Base-by-base conservation (phyloP, 2,797 vertebrate genomes). In the Myotis findleyi region DNA sequence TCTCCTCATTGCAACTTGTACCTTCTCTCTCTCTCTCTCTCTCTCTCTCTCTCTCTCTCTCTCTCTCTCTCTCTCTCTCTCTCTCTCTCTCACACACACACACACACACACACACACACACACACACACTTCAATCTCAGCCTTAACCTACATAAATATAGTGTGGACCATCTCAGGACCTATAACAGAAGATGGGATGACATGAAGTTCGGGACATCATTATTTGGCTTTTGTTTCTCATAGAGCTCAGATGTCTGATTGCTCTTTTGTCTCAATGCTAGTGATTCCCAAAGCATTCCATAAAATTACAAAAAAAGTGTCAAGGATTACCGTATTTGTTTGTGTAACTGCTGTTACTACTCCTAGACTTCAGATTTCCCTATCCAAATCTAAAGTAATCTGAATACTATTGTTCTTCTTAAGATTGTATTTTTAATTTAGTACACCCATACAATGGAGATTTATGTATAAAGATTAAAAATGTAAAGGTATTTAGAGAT, bases 61-160 rank as follows among this genome's bases (percentile, higher is more conserved):
- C 36, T 1, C 51, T 1, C 36, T 1, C 51, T 1, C 36, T 1
- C 51, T 1, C 36, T n/a, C n/a, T n/a, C n/a, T n/a, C n/a, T n/a
- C n/a, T n/a, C n/a, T n/a, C n/a, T n/a, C n/a, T 1, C 49, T 1
- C 36, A 16, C 36, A 5, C 44, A 36, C 38, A 51, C 86, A 16
- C 72, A 30, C 53, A 41, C 57, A 27, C 55, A 47, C 57, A 55
- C 33, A 51, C 12, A 44, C 72, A 72, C 38, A 41, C 44, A 72
- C 49, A 38, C 55, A 36, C 2, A 9, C 27, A 6, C 53, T 62
- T 44, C 27, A 36, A 72, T 73, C 72, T 53, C 20, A 33, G 16
- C 38, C 23, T 89, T 82, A 59, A 90, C 25, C 30, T 68, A 69
- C 73, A 49, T 68, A 75, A 82, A 47, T 14, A 72, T 41, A 47